A percentile compares a stretch with the other conserved stretches of the same genome.
Evolutionary conservation across 2,888 invertebrate species (phyloP).

Genomic region (Drosophila formosana): DNA sequence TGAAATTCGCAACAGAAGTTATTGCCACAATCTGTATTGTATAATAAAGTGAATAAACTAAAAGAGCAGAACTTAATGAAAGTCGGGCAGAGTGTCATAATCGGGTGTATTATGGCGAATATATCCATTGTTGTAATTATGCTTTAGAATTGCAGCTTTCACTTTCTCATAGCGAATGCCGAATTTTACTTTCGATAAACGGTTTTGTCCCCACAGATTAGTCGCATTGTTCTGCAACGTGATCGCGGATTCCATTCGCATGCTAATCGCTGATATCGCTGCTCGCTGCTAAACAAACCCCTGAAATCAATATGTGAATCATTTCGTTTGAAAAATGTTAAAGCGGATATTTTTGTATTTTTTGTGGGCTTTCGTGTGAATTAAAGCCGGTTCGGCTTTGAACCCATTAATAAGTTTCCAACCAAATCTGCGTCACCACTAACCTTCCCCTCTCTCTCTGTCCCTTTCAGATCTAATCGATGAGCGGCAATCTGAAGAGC

Average conservation of each 20-base stretch:
- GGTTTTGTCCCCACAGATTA: constrained; percentile 14
- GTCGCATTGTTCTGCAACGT: constrained; percentile 54
- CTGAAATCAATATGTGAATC: constrained; percentile 59
- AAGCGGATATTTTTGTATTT: constrained; percentile 50
- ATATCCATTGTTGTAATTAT: constrained; percentile 47
- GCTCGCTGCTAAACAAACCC: constrained; percentile 19
- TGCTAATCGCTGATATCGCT: constrained; percentile 62
- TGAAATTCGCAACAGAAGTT: constrained; percentile 50
- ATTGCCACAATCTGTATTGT: constrained; percentile 46
- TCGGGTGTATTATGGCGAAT: constrained; percentile 30
- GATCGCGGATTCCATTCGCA: constrained; percentile 49
- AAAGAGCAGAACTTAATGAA: constrained; percentile 48
- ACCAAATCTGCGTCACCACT: constrained; percentile 36
- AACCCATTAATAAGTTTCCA: constrained; percentile 53
- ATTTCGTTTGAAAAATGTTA: constrained; percentile 66
- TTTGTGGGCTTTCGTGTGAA: constrained; percentile 62
- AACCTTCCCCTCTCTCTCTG: constrained; percentile 7
- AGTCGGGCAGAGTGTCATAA: constrained; percentile 54
- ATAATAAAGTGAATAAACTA: constrained; percentile 44
- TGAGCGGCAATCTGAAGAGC: constrained; percentile 71
- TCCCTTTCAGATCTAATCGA: constrained; percentile 66
- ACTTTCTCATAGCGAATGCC: constrained; percentile 57
- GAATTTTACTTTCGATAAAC: constrained; percentile 52
- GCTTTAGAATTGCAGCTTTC: constrained; percentile 59
- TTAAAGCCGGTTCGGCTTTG: constrained; percentile 49